Conservation (phyloP, 37 sponge, comb jelly and placozoan species). For the Bolinopsis microptera region DNA sequence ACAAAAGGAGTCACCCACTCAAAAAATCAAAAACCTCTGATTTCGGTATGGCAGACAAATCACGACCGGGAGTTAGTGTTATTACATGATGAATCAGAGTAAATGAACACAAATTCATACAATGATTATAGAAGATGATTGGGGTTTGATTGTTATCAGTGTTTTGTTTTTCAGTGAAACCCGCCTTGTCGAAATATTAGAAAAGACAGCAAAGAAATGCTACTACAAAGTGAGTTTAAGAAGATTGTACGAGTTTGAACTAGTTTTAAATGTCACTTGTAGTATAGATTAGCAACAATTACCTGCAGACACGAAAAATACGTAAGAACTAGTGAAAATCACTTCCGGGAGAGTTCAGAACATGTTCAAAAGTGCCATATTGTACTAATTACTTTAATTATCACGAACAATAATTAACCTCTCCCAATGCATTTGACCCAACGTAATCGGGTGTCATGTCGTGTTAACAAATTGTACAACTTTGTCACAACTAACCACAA, state of each 20-base stretch:
- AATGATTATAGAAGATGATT: too few relatives aligned
- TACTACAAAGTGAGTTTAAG: constrained; percentile 71
- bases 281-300: background rate
- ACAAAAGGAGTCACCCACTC: too few relatives aligned
- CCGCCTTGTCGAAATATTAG: constrained; percentile 85
- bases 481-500: background rate
- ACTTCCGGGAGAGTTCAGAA: background rate
- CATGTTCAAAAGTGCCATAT: background rate
- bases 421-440: background rate
- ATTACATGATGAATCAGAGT: too few relatives aligned
- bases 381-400: background rate
- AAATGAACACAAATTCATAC: too few relatives aligned
- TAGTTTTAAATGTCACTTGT: too few relatives aligned
- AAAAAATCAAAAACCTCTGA: too few relatives aligned
- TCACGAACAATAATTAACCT: background rate
- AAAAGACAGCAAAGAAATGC: constrained; percentile 70
- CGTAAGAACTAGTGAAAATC: background rate
- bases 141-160: too few relatives aligned
- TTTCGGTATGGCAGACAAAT: too few relatives aligned
- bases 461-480: too few relatives aligned
- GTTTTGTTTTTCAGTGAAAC: constrained; percentile 86
- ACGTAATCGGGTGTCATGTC: background rate
- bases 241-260: too few relatives aligned
- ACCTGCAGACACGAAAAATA: background rate
- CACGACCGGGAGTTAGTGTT: too few relatives aligned